Evolutionary conservation across 2,113 vertebrate genomes (phyloP).

Genomic region (Corynorhinus townsendii): DNA sequence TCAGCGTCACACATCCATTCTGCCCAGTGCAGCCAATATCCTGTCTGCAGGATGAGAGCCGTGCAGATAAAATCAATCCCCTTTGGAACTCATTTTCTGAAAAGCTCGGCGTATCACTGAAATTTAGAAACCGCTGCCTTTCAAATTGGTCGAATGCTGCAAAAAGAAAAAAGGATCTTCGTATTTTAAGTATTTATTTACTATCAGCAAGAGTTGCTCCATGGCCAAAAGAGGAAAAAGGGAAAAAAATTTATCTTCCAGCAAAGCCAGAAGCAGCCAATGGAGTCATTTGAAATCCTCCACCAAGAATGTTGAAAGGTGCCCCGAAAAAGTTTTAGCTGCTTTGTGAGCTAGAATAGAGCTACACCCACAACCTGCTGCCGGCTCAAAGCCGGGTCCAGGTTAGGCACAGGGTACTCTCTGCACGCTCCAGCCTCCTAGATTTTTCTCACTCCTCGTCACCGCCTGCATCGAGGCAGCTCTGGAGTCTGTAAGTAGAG

Average conservation of each 20-base stretch:
- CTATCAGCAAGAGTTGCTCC: background rate
- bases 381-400: background rate
- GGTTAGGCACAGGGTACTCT: rapidly evolving
- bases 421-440: rapidly evolving
- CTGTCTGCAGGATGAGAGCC: constrained; percentile 7
- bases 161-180: background rate
- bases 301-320: background rate
- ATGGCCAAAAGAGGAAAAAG: background rate
- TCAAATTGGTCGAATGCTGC: background rate
- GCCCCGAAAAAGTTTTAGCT: too few species aligned
- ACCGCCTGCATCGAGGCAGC: background rate
- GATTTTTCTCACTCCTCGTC: background rate
- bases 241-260: background rate
- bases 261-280: background rate
- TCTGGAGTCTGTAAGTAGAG: background rate
- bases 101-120: background rate
- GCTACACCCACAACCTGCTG: too few species aligned
- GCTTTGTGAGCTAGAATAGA: background rate
- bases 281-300: background rate
- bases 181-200: background rate
- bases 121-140: constrained; percentile 11
- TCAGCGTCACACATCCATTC: background rate
- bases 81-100: constrained; percentile 48
- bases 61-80: constrained; percentile 39
- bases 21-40: background rate